These are phyloP conservation scores for Turdus rufiventris DNA, from an alignment of 2,113 vertebrate species.

Conservation along the genomic window DNA sequence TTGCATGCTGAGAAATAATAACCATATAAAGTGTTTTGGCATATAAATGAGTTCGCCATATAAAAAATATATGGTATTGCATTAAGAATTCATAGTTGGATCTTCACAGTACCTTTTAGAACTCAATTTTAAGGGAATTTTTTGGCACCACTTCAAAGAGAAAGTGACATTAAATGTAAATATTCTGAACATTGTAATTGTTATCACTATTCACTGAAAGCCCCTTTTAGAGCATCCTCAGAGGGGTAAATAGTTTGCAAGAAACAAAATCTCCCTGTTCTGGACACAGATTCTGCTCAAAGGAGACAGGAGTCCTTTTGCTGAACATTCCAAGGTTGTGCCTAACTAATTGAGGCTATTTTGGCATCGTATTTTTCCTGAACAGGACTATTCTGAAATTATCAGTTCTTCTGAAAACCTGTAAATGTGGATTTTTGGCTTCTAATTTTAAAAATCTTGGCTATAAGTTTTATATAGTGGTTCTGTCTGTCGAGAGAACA, in stretches of 20 bases:
- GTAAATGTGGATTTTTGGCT: neutral
- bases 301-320: neutral
- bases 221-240: neutral
- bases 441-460: conserved; percentile 24
- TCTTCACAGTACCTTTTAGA: neutral
- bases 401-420: conserved; percentile 2
- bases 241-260: neutral
- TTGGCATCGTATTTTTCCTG: neutral
- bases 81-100: neutral
- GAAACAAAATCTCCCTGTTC: neutral
- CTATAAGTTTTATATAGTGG: neutral
- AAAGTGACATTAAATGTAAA: neutral
- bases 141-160: neutral
- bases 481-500: neutral
- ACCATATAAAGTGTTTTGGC: neutral
- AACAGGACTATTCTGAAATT: neutral
- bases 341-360: neutral
- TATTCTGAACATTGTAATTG: neutral
- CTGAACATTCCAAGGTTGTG: neutral
- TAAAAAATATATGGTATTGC: neutral
- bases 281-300: neutral
- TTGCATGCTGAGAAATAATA: conserved; percentile 14
- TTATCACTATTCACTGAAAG: neutral
- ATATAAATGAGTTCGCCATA: neutral
- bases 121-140: neutral